Evolutionary conservation across 2,113 vertebrate genomes (phyloP).

Genomic region (Dasyprocta punctata): DNA sequence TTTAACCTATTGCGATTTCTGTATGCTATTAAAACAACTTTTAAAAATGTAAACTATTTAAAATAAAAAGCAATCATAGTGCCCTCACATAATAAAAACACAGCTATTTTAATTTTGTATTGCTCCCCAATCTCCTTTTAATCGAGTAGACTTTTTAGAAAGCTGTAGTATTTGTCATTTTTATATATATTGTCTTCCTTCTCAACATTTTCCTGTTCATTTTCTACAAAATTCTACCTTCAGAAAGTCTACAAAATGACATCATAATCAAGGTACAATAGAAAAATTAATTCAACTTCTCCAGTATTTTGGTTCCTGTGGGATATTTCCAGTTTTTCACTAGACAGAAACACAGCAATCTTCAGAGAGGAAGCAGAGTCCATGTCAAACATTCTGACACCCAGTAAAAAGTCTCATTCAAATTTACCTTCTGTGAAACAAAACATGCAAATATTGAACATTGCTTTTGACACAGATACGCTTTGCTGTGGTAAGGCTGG

Average conservation of each 20-base stretch:
- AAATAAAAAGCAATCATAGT: slow-evolving; percentile 19
- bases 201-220: neutral
- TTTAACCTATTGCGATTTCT: slow-evolving; percentile 47
- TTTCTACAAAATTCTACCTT: neutral
- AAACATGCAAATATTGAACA: neutral
- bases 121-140: neutral
- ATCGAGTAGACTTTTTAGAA: neutral
- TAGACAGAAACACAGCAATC: neutral
- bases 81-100: neutral
- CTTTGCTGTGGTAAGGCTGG: neutral
- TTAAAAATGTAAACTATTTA: slow-evolving; percentile 47
- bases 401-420: neutral
- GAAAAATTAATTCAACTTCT: neutral
- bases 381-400: neutral
- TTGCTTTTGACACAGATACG: neutral
- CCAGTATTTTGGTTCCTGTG: neutral
- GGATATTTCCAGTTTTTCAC: neutral
- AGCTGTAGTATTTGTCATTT: neutral
- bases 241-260: neutral
- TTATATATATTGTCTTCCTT: neutral
- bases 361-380: neutral
- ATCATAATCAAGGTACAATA: neutral
- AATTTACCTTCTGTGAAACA: neutral
- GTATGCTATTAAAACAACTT: slow-evolving; percentile 21
- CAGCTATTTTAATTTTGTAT: neutral